Percentiles rank a stretch among this genome's conserved stretches.
Conservation (phyloP, 2,797 vertebrate species). For the Myoxocephalus aenaeus region DNA sequence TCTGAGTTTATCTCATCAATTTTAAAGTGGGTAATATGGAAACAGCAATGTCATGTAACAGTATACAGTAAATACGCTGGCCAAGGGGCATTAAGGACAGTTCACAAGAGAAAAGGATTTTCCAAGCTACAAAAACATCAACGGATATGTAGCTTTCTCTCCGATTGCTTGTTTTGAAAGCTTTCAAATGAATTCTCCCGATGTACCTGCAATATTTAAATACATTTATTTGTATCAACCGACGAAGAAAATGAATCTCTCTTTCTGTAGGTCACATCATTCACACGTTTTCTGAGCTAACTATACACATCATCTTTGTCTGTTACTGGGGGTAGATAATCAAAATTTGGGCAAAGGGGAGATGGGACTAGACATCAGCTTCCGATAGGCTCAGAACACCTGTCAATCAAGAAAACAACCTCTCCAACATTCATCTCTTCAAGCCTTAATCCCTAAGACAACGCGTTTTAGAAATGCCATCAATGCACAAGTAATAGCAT, state of each 20-base stretch:
- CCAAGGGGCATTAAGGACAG: conserved; percentile 33
- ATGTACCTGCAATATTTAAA: conserved; percentile 2
- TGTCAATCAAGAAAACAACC: background rate
- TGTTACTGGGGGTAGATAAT: background rate
- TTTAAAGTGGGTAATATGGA: conserved; percentile 72
- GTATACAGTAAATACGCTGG: conserved; percentile 56
- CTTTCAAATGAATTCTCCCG: background rate
- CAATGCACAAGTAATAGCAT: background rate
- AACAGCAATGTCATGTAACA: conserved; percentile 60
- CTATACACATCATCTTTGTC: background rate
- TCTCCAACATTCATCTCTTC: background rate
- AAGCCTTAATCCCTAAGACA: background rate
- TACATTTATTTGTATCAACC: background rate
- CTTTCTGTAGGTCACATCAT: background rate
- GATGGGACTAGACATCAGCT: background rate
- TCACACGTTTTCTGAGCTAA: background rate
- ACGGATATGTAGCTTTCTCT: conserved; percentile 6
- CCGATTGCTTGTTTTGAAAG: background rate
- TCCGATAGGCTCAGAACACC: background rate
- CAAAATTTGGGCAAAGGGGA: background rate
- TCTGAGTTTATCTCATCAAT: conserved; percentile 67
- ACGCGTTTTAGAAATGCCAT: conserved; percentile 3
- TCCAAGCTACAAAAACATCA: conserved; percentile 6
- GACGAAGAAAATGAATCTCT: background rate
- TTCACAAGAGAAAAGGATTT: conserved; percentile 19